Evolutionary conservation across 2,888 invertebrate species (phyloP), one percentile per base, ranked within the genome.

Genomic region (Sarcophaga variegata): DNA sequence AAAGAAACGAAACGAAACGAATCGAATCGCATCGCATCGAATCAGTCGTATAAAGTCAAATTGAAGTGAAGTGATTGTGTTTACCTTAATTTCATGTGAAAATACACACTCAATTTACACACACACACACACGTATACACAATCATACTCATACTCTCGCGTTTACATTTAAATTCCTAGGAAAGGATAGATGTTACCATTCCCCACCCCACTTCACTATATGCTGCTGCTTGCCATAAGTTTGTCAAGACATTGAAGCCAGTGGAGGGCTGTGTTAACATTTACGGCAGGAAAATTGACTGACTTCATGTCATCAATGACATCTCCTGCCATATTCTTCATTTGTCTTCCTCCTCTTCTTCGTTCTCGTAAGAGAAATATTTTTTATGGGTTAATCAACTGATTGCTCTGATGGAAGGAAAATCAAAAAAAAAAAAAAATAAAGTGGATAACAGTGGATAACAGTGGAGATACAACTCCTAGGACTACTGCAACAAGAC

Each of bases 371-470:
- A 27, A 47, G 45, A 63, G 22, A 63, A 74, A 45, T 25, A n/a
- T 60, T 72, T 79, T 75, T 64, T 77, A 85, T 85, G 63, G 67
- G 81, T 77, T 85, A 85, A 85, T 85, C 81, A 85, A 81, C 67
- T 81, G 85, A 81, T 69, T 81, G 63, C 81, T 72, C 22, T 70
- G 17, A 20, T 10, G 37, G 8, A 49, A 63, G 64, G 77, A 80
- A 78, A 72, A 64, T 59, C 62, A 77, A 54, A 49, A 22, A 22
- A 49, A 22, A 67, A 37, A 27, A 27, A 2, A 14, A 64, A n/a
- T n/a, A n/a, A n/a, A 69, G 69, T 12, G n/a, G 49, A 20, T 5
- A 22, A 69, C 47, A 69, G 69, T 12, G n/a, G 49, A 20, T 5
- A 22, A 69, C 47, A 69, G 69, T 69, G 69, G 69, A 37, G 10